A percentile compares a stretch with the other conserved stretches of the same genome.
These are phyloP conservation scores for Eilema caniola DNA, from an alignment of 2,888 invertebrate genomes.

Conservation along the genomic window DNA sequence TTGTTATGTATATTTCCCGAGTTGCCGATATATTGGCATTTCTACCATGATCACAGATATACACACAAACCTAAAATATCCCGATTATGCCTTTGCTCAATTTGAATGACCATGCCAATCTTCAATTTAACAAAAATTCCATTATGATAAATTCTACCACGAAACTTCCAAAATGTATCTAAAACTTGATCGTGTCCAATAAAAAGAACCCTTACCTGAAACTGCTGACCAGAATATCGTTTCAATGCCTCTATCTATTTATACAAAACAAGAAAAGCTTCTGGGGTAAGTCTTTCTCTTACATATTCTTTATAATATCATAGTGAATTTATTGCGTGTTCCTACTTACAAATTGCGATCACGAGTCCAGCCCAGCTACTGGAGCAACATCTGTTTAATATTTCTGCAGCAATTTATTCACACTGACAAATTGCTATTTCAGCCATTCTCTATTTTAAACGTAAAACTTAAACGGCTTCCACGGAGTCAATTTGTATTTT, in stretches of 20 bases:
- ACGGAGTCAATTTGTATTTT: conserved; percentile 14
- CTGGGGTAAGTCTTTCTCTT: conserved; percentile 28
- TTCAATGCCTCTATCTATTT: conserved; percentile 4
- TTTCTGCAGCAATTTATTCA: conserved; percentile 54
- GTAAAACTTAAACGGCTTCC: conserved; percentile 28
- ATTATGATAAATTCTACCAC: background rate
- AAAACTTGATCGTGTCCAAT: background rate
- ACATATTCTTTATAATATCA: conserved; percentile 32
- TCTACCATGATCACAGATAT: background rate
- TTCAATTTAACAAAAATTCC: background rate
- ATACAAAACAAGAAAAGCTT: background rate
- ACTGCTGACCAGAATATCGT: background rate
- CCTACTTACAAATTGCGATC: conserved; percentile 53
- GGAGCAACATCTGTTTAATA: conserved; percentile 61
- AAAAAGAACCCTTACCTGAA: background rate
- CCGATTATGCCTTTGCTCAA: background rate
- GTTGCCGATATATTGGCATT: background rate
- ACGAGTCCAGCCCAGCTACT: conserved; percentile 36
- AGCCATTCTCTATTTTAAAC: conserved; percentile 27
- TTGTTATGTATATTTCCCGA: no score
- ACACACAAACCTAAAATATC: background rate
- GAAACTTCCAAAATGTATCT: background rate
- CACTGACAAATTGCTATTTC: conserved; percentile 52
- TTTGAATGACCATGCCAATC: background rate
- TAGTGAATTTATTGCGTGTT: conserved; percentile 36